Base-by-base conservation (phyloP, 2,888 invertebrate species). In the Ferrisia virgata region DNA sequence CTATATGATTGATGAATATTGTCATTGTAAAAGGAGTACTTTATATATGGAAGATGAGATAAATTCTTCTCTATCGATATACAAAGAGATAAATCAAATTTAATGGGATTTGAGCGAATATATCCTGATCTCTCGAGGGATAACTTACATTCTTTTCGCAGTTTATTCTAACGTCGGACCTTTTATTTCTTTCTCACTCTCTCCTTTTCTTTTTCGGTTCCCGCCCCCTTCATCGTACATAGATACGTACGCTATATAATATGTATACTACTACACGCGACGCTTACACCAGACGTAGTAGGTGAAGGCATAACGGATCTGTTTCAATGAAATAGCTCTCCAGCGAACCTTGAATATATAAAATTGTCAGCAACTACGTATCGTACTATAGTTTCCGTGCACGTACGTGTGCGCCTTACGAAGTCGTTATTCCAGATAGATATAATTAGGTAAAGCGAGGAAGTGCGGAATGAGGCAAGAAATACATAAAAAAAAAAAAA, bases 31-130 rank as follows among this genome's bases (percentile, higher is more conserved):
- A 72, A 53, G 33, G 47, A 53, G 53, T 33, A 80, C 53, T 80
- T 80, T 80, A 31, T 47, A 18, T 47, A 33, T 43, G 33, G 47
- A 53, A 80, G 80, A 80, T 80, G 80, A 80, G 80, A 53, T 80
- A 80, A 80, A 80, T 80, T 80, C 53, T 80, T 80, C 80, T 80
- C 53, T 53, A 80, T 80, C 80, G 80, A 80, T 80, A 53, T 80
- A 80, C 43, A 80, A 53, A 80, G 80, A 80, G 53, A 80, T 80
- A 80, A 80, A 80, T 80, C 80, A 80, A 80, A 80, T 80, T 80
- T 80, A 80, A 80, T 80, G 80, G 80, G 80, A 80, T 47, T 80
- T 80, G 31, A 43, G 80, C 80, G 80, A 80, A 80, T 80, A 79
- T 58, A 72, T 80, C 53, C 33, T 53, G 47, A 80, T 80, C 80